Percentiles rank a stretch among this genome's conserved stretches.
Evolutionary conservation across 2,113 vertebrate genomes (phyloP).

Genomic region (Pteruthius melanotis): DNA sequence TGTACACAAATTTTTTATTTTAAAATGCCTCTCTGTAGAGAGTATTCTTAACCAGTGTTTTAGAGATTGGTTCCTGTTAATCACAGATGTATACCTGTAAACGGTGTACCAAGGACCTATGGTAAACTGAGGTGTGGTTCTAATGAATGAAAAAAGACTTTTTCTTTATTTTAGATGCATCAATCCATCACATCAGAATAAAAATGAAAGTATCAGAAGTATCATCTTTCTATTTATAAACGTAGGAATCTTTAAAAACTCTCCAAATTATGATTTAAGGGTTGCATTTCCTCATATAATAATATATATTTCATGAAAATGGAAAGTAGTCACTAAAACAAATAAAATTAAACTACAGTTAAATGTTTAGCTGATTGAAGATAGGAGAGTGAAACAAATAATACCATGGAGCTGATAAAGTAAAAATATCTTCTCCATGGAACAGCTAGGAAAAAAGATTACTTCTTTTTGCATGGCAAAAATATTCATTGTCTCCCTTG

Average conservation of each 20-base stretch:
- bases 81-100: neutral
- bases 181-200: neutral
- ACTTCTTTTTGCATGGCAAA: neutral
- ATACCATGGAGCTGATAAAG: neutral
- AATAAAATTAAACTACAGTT: neutral
- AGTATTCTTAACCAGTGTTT: neutral
- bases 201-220: neutral
- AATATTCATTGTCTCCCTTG: neutral
- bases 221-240: neutral
- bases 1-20: neutral
- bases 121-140: neutral
- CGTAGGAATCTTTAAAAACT: neutral
- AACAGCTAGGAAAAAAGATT: neutral
- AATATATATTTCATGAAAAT: neutral
- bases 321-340: neutral
- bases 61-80: neutral
- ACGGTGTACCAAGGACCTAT: neutral
- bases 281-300: neutral
- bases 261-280: neutral
- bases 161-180: neutral
- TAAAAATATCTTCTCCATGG: neutral
- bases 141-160: neutral
- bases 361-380: neutral
- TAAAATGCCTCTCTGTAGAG: neutral
- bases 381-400: neutral